Percentiles rank a stretch among this genome's conserved stretches.
Evolutionary conservation across 2,113 vertebrate genomes (phyloP).

Genomic region (Callocephalon fimbriatum): DNA sequence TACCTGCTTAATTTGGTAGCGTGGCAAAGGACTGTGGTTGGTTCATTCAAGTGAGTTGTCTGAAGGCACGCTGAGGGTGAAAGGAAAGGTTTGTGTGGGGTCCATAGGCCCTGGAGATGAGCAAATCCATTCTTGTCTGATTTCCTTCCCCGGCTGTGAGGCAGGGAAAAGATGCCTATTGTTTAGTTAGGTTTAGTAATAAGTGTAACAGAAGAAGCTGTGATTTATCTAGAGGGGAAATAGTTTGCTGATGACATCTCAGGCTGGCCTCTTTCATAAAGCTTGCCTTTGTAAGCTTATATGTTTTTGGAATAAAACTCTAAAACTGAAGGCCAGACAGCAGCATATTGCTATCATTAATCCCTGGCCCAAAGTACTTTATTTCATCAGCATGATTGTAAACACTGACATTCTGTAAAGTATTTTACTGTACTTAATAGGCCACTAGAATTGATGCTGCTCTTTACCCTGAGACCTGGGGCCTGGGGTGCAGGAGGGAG

Average conservation of each 20-base stretch:
- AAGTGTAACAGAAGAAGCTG: slow-evolving; percentile 13
- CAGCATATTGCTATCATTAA: not conserved
- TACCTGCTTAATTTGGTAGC: not conserved
- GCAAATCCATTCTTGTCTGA: not conserved
- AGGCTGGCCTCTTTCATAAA: slow-evolving; percentile 13
- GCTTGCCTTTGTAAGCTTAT: slow-evolving; percentile 22
- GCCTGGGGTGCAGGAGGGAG: not conserved
- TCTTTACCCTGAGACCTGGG: not conserved
- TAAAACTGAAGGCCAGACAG: not conserved
- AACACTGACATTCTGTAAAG: not conserved
- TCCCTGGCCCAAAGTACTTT: not conserved
- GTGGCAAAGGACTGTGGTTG: not conserved
- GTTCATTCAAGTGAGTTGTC: not conserved
- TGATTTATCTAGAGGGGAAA: slow-evolving; percentile 54
- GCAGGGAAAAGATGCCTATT: not conserved
- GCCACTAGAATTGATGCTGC: not conserved
- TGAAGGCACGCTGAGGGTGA: not conserved
- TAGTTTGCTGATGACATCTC: slow-evolving; percentile 52
- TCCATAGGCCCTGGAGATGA: not conserved
- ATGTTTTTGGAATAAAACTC: not conserved
- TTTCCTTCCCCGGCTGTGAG: not conserved
- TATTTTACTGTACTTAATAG: not conserved
- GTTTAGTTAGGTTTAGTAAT: not conserved
- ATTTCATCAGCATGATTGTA: slow-evolving; percentile 16
- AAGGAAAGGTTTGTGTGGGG: not conserved